Base-by-base conservation (phyloP, 2,888 invertebrate genomes). In the Pandemis corylana region DNA sequence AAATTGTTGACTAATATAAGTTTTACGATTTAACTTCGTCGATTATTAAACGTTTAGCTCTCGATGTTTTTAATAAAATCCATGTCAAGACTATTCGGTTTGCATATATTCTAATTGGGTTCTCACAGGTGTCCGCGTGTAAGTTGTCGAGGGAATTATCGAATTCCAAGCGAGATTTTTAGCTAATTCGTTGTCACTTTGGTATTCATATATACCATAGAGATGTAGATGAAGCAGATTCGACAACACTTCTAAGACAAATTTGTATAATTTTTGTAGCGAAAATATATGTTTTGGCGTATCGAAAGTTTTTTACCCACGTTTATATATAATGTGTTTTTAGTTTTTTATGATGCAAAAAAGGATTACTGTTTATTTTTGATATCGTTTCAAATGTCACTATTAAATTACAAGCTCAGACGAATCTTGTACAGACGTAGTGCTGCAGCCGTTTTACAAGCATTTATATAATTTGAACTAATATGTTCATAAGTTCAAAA, bases 171-270 rank as follows among this genome's bases (percentile, higher is more conserved):
- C 63, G 68, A 46, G 72, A 56, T 68, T 68, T 67, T 68, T 65
- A 63, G 68, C 72, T 64, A 73, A 73, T 73, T 68, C 56, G 12
- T 59, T 59, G 72, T 73, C 72, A 73, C 72, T 63, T 68, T 59
- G 68, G 46, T 73, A 73, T 73, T 73, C 63, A 68, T 64, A 64
- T 68, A 68, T 63, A 68, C 68, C 72, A 73, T 68, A 56, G 68
- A 68, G 36, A 73, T 73, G 56, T 68, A 68, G 64, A 73, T 73
- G 56, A 68, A 62, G 20, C 13, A 7, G 65, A n/a, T 63, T 46
- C 20, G 41, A 68, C 68, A 68, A 73, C 68, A 68, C 64, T 68
- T 41, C 13, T 53, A 46, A 20, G 49, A 68, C 56, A 73, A 49
- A 59, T 64, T 42, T 49, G 63, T 64, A 73, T 73, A 68, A 68